A percentile compares a stretch with the other conserved stretches of the same genome.
Conservation (phyloP, 2,888 invertebrate species). For the Campoletis raptor region DNA sequence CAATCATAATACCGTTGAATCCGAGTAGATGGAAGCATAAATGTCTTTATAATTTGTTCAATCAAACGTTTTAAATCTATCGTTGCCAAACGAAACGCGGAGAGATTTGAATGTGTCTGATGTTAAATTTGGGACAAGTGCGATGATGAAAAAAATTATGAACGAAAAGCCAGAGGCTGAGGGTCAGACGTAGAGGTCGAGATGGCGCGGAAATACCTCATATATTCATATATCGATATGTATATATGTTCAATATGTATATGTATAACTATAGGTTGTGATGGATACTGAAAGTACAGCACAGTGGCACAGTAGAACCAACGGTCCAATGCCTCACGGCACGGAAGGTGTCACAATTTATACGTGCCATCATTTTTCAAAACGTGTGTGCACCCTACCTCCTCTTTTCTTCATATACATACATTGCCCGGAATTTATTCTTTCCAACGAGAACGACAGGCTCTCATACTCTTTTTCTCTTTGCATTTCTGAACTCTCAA, state of each 20-base stretch:
- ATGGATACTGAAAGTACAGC: constrained; percentile 57
- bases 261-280: constrained; percentile 33
- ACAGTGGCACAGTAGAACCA: constrained; percentile 57
- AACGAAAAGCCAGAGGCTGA: constrained; percentile 21
- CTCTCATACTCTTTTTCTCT: constrained; percentile 36
- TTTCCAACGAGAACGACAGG: constrained; percentile 59
- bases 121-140: constrained; percentile 11
- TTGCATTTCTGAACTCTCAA: constrained; percentile 40
- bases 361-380: constrained; percentile 79
- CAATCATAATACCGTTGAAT: too few relatives aligned
- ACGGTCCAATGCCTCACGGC: constrained; percentile 73
- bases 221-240: constrained; percentile 7
- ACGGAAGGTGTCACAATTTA: constrained; percentile 77
- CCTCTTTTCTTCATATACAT: constrained; percentile 3
- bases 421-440: constrained; percentile 73
- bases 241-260: not conserved
- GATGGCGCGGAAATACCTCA: constrained; percentile 28
- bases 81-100: not conserved
- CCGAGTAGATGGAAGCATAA: too few relatives aligned
- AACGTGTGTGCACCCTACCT: constrained; percentile 66
- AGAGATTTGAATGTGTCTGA: constrained; percentile 7
- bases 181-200: constrained; percentile 29
- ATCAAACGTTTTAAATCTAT: not conserved
- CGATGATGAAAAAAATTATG: constrained; percentile 4
- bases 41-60: too few relatives aligned